These are phyloP conservation scores for Gouania willdenowi DNA, from an alignment of 2,797 vertebrate species.

Conservation along the genomic window DNA sequence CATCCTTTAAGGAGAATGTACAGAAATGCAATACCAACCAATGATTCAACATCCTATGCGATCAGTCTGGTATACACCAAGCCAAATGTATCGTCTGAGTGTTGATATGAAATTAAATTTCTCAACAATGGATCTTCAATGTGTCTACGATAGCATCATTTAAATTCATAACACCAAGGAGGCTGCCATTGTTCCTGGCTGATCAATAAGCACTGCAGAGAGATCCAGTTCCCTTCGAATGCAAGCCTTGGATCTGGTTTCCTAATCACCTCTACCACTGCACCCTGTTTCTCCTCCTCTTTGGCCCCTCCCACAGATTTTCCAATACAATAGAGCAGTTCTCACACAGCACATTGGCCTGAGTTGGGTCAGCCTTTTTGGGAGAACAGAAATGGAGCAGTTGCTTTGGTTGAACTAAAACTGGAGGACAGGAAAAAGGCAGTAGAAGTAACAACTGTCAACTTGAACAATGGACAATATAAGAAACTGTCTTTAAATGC, in stretches of 20 bases:
- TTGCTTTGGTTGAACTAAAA: slow-evolving; percentile 14
- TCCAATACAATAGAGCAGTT: slow-evolving; percentile 69
- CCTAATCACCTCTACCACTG: slow-evolving; percentile 66
- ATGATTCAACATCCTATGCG: too few species aligned
- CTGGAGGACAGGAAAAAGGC: slow-evolving; percentile 51
- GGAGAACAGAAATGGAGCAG: slow-evolving; percentile 25
- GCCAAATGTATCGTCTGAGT: too few species aligned
- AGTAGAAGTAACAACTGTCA: slow-evolving; percentile 20
- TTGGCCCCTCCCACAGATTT: slow-evolving; percentile 62
- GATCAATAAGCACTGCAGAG: slow-evolving; percentile 74
- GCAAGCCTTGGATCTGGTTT: slow-evolving; percentile 71
- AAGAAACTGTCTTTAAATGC: neutral
- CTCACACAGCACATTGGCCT: slow-evolving; percentile 57
- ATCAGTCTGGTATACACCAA: too few species aligned
- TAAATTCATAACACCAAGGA: slow-evolving; percentile 34
- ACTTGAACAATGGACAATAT: slow-evolving; percentile 14
- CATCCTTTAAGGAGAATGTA: slow-evolving; percentile 4
- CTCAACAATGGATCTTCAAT: too few species aligned
- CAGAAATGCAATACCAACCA: too few species aligned
- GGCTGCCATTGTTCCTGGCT: slow-evolving; percentile 56
- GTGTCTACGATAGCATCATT: slow-evolving; percentile 17
- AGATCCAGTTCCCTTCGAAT: slow-evolving; percentile 72
- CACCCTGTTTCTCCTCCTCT: slow-evolving; percentile 48
- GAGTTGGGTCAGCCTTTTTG: slow-evolving; percentile 41
- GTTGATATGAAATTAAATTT: too few species aligned